Evolutionary conservation across 2,797 vertebrate species (phyloP).

Genomic region (Phoebastria nigripes): DNA sequence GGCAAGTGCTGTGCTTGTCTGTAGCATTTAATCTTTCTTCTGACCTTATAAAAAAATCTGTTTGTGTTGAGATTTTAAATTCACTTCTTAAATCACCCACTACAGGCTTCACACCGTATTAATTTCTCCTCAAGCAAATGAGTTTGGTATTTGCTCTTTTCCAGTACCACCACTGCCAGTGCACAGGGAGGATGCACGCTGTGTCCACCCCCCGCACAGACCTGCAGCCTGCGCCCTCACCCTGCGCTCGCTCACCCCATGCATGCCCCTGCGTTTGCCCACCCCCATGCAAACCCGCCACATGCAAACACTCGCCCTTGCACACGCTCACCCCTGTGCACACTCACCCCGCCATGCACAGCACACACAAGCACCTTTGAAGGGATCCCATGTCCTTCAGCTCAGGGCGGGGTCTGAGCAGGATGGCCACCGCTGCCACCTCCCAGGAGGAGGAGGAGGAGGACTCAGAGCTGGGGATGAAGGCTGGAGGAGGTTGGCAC

Average conservation of each 20-base stretch:
- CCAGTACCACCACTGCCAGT: constrained; percentile 18
- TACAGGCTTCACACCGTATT: constrained; percentile 53
- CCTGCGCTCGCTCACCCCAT: rapidly evolving
- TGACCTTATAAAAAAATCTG: constrained; percentile 72
- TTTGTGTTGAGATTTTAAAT: constrained; percentile 77
- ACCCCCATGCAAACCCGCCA: rapidly evolving
- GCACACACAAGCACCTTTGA: not conserved
- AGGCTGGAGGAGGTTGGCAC: not conserved
- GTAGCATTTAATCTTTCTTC: constrained; percentile 71
- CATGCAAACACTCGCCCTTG: not conserved
- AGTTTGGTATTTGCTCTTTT: constrained; percentile 65
- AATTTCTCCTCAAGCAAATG: constrained; percentile 68
- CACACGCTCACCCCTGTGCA: too few species aligned
- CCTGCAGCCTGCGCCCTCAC: not conserved
- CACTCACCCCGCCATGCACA: not conserved
- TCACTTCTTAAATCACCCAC: constrained; percentile 66
- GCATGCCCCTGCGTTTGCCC: too few species aligned
- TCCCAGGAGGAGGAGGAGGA: not conserved
- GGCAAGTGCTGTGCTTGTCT: constrained; percentile 50
- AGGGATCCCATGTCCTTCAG: not conserved
- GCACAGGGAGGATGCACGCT: rapidly evolving
- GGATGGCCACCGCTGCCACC: not conserved
- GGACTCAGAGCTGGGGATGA: not conserved
- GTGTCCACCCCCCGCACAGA: rapidly evolving
- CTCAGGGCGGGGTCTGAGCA: not conserved